Percentiles rank a stretch among this genome's conserved stretches.
phyloP scores from a whole-genome alignment of 2,888 invertebrate genomes.

The Volucella bombylans region DNA sequence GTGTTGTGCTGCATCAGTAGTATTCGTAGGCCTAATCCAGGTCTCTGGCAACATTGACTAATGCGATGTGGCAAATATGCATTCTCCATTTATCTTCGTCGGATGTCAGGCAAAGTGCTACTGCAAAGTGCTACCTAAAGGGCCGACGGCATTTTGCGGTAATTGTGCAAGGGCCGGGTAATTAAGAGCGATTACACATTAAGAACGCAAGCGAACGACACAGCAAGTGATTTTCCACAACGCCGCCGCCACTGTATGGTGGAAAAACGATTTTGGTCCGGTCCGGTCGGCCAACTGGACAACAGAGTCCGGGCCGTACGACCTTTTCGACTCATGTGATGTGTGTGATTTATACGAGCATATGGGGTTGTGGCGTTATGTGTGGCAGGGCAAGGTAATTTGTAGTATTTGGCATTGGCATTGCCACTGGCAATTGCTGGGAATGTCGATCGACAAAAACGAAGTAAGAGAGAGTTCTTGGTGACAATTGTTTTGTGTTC shows the following conservation, averaged over 20 bases:
- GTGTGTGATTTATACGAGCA: constrained; percentile 67
- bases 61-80: constrained; percentile 74
- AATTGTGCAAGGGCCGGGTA: constrained; percentile 72
- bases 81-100: constrained; percentile 74
- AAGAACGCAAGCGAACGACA: constrained; percentile 67
- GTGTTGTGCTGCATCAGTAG: constrained; percentile 38
- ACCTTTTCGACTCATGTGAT: constrained; percentile 39
- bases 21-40: constrained; percentile 26
- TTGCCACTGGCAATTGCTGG: constrained; percentile 45
- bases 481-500: constrained; percentile 9
- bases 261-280: constrained; percentile 57
- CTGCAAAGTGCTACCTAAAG: constrained; percentile 73
- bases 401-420: constrained; percentile 62
- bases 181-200: constrained; percentile 74
- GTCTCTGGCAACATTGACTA: constrained; percentile 64
- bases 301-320: neutral
- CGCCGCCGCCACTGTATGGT: constrained; percentile 29
- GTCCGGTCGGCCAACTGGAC: neutral
- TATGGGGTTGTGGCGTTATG: constrained; percentile 61
- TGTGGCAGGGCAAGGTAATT: constrained; percentile 68
- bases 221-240: constrained; percentile 63
- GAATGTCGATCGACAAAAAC: constrained; percentile 32
- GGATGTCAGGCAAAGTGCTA: constrained; percentile 73
- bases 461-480: neutral
- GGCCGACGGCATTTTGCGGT: constrained; percentile 71